Evolutionary conservation across 2,797 vertebrate genomes (phyloP).

Genomic region (Emydoidea blandingii): DNA sequence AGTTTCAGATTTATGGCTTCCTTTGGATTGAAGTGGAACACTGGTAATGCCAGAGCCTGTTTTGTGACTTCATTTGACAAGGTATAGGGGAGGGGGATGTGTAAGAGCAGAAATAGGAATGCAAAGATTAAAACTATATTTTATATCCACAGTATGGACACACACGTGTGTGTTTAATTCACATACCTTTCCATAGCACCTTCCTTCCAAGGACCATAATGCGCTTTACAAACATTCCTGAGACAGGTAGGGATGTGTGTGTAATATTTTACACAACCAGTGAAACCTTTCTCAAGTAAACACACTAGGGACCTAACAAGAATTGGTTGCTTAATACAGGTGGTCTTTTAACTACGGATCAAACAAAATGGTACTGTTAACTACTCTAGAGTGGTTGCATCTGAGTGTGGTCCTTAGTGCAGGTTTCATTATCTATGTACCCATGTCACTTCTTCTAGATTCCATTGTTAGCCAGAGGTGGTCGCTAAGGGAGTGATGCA

Average conservation of each 20-base stretch:
- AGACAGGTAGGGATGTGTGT: not conserved
- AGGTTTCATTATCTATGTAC: not conserved
- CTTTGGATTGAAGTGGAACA: conserved; percentile 75
- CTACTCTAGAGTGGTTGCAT: not conserved
- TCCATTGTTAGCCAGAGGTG: fast-evolving
- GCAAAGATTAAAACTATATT: conserved; percentile 37
- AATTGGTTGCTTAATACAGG: conserved; percentile 48
- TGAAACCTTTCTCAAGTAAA: not conserved
- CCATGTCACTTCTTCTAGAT: not conserved
- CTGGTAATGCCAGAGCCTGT: conserved; percentile 81
- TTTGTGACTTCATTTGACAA: conserved; percentile 74
- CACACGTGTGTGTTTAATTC: not conserved
- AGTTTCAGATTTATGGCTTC: conserved; percentile 89
- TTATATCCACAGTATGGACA: not conserved
- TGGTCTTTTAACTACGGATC: conserved; percentile 44
- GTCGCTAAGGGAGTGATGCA: not conserved
- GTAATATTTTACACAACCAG: conserved; percentile 55
- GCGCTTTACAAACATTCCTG: conserved; percentile 1
- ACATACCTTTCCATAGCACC: not conserved
- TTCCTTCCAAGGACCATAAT: not conserved
- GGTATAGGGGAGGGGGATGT: conserved; percentile 40
- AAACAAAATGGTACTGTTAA: not conserved
- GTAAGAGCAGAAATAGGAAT: conserved; percentile 27
- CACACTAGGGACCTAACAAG: conserved; percentile 50
- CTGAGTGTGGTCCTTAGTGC: conserved; percentile 10